These are phyloP conservation scores for Platynereis dumerilii DNA, from an alignment of 2,888 invertebrate genomes.

Conservation along the genomic window DNA sequence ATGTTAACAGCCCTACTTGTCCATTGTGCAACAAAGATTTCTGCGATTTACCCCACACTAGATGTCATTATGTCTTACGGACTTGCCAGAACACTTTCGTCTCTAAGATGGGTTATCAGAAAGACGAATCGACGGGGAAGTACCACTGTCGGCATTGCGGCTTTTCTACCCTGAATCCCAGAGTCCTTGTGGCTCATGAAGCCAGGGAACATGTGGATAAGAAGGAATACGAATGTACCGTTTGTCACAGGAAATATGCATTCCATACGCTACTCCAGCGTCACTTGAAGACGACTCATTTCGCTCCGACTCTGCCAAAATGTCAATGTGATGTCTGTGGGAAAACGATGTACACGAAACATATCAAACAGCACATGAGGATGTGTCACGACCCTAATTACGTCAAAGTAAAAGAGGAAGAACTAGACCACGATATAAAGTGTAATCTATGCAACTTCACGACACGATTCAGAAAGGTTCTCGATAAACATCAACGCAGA, in stretches of 20 bases:
- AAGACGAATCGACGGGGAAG: not conserved
- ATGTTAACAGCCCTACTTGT: conserved; percentile 10
- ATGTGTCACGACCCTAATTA: conserved; percentile 15
- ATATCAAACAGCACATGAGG: conserved; percentile 9
- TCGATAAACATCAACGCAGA: not conserved
- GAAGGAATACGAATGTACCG: conserved; percentile 3
- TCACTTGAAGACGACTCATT: conserved; percentile 2
- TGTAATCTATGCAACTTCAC: conserved; percentile 1
- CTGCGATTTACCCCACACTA: conserved; percentile 1
- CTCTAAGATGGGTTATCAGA: not conserved
- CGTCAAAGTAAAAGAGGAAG: not conserved
- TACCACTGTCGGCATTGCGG: conserved; percentile 14
- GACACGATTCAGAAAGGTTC: not conserved
- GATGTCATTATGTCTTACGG: not conserved
- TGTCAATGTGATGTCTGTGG: conserved; percentile 7
- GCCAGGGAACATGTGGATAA: conserved; percentile 9
- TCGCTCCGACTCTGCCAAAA: not conserved
- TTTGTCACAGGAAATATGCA: conserved; percentile 3
- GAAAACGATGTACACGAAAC: not conserved
- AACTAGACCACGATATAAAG: not conserved
- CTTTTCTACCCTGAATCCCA: not conserved
- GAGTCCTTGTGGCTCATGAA: conserved; percentile 6
- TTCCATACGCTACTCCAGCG: not conserved
- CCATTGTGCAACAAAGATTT: conserved; percentile 5
- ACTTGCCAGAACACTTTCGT: not conserved